Evolutionary conservation across 2,797 vertebrate species (phyloP).

Genomic region (Hoplostethus mediterraneus): DNA sequence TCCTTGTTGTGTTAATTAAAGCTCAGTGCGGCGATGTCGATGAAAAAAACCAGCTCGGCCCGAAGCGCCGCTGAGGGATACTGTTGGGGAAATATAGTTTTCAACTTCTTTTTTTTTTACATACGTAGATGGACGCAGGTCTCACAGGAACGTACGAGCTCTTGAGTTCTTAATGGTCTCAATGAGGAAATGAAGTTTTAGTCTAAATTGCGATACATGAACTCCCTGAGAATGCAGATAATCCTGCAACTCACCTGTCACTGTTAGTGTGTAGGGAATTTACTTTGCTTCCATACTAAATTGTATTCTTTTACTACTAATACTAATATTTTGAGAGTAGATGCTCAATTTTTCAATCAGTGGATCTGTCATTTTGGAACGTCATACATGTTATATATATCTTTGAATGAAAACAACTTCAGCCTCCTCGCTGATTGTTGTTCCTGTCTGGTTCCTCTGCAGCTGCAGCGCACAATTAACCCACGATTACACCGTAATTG

Average conservation of each 20-base stretch:
- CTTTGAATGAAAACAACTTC: slow-evolving; percentile 5
- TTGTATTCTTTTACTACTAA: no score
- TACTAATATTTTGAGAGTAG: no score
- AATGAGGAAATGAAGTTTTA: slow-evolving; percentile 22
- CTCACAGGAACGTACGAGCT: slow-evolving; percentile 35
- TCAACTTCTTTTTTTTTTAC: slow-evolving; percentile 67
- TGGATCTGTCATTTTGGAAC: no score
- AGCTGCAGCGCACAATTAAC: slow-evolving; percentile 68
- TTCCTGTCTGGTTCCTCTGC: slow-evolving; percentile 56
- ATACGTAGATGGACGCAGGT: slow-evolving; percentile 49
- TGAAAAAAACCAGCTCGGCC: slow-evolving; percentile 33
- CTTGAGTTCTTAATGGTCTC: slow-evolving; percentile 38
- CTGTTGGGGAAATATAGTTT: slow-evolving; percentile 69
- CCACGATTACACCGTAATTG: slow-evolving; percentile 51
- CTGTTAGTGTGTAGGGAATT: no score
- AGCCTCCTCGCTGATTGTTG: slow-evolving; percentile 29
- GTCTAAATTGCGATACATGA: neutral
- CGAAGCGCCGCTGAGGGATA: slow-evolving; percentile 48
- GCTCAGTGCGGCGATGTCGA: slow-evolving; percentile 61
- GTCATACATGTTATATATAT: no score
- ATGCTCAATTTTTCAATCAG: no score
- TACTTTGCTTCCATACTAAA: no score
- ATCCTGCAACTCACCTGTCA: no score
- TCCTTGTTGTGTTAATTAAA: slow-evolving; percentile 83
- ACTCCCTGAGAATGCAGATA: neutral